Evolutionary conservation across 2,888 invertebrate genomes (phyloP).

Genomic region (Meta bourneti): DNA sequence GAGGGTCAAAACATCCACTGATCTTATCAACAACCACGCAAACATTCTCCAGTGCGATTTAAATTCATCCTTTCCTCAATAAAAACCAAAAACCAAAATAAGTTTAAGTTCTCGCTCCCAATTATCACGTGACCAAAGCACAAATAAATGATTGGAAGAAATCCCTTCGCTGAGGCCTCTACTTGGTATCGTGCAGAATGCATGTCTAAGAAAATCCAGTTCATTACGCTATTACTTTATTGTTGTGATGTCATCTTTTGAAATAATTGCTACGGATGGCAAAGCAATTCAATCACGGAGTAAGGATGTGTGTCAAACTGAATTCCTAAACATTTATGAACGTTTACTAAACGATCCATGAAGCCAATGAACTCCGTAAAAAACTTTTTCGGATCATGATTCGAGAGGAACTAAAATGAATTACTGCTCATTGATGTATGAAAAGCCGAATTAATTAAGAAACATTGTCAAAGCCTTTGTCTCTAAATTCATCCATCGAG

Average conservation of each 20-base stretch:
- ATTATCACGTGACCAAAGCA: too few relatives aligned
- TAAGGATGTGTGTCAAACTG: neutral
- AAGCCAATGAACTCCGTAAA: neutral
- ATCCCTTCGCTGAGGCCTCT: neutral
- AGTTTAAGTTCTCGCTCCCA: too few relatives aligned
- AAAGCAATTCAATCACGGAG: conserved; percentile 15
- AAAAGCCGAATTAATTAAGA: conserved; percentile 28
- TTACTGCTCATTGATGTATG: neutral
- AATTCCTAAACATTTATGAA: conserved; percentile 15
- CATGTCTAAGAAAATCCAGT: neutral
- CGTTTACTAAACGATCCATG: conserved; percentile 2
- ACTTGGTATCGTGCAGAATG: neutral
- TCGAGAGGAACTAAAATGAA: neutral
- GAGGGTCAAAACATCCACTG: too few relatives aligned
- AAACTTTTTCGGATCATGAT: neutral
- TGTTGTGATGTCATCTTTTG: neutral
- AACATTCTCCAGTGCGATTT: too few relatives aligned
- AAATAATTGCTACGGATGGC: neutral
- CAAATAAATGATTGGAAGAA: too few relatives aligned
- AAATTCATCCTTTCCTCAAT: too few relatives aligned
- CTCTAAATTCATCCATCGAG: neutral
- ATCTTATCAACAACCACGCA: too few relatives aligned
- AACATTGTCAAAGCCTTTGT: conserved; percentile 18
- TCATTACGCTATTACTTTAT: neutral
- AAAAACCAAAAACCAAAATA: too few relatives aligned